These are phyloP conservation scores for Numenius phaeopus DNA, from an alignment of 2,797 vertebrate species.

Conservation along the genomic window DNA sequence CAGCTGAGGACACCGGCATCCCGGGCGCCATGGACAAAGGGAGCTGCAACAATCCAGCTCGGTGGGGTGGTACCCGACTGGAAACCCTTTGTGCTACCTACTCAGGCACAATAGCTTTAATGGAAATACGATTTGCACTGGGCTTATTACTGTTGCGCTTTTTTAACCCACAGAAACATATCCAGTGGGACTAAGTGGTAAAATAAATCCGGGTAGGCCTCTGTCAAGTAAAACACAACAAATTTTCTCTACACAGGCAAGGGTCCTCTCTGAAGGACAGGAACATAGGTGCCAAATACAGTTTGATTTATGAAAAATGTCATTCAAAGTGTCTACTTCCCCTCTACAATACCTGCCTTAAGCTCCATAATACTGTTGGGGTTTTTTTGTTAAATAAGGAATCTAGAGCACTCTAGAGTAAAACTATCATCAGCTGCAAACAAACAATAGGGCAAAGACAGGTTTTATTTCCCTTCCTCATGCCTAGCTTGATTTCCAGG, in stretches of 20 bases:
- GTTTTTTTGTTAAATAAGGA: neutral
- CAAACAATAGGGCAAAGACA: neutral
- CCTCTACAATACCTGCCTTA: neutral
- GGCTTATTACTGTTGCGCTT: neutral
- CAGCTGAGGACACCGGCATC: constrained; percentile 38
- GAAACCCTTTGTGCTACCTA: constrained; percentile 57
- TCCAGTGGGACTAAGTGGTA: neutral
- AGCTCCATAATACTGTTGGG: neutral
- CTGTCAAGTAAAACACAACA: neutral
- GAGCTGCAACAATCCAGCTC: neutral
- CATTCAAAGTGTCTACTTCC: neutral
- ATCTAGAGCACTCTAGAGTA: neutral
- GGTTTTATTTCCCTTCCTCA: neutral
- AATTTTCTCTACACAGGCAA: neutral
- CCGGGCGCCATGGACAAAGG: neutral
- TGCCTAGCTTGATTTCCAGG: neutral
- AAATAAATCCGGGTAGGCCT: neutral
- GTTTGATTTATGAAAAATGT: neutral
- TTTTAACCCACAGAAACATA: neutral
- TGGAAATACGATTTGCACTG: neutral
- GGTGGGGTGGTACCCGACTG: neutral
- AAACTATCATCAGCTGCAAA: neutral
- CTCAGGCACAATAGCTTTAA: neutral
- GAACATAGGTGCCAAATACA: neutral
- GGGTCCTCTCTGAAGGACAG: neutral